Evolutionary conservation across 2,888 invertebrate species (phyloP), one percentile per base, ranked within the genome.

Genomic region (Linnaemya tessellans): DNA sequence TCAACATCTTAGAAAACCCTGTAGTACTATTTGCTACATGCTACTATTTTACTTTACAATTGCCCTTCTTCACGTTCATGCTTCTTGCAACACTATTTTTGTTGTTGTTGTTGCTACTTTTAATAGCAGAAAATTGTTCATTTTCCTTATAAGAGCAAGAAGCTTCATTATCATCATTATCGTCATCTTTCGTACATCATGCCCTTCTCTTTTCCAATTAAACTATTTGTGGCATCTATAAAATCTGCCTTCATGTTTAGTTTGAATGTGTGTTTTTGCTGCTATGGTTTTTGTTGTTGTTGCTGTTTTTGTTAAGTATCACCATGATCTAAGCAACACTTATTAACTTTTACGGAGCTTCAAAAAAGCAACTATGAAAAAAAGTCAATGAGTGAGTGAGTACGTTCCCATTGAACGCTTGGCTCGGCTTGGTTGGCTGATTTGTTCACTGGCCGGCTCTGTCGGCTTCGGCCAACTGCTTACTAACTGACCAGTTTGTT

Each of bases 191-290:
- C 10, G 41, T 30, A 54, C 35, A 11, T 77, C 46, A 73, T 77
- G 56, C 73, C 74, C 51, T 82, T 58, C 64, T 84, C 62, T 68
- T 80, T 87, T 78, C 80, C 84, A 87, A 84, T 85, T 78, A 86
- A 87, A 87, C 80, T 86, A 88, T 88, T 85, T 83, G 77, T 86
- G 86, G 84, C 84, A 88, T 88, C 80, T 85, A 82, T 77, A 86
- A 86, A 84, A 88, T 84, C 80, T 84, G 56, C 38, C 65, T 78
- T 67, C 30, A 77, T 77, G 80, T 80, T 79, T 65, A 5, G 25
- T 67, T 51, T 62, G 30, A 20, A 10, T 56, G 41, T 22, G 18
- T 41, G 41, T 30, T 30, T 30, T 30, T 30, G n/a, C n/a, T n/a
- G n/a, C n/a, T n/a, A n/a, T n/a, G 0, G 0, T 41, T 30, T 46